phyloP scores from a whole-genome alignment of 64 coral and sea anemone genomes.

The Catalaphyllia jardinei region DNA sequence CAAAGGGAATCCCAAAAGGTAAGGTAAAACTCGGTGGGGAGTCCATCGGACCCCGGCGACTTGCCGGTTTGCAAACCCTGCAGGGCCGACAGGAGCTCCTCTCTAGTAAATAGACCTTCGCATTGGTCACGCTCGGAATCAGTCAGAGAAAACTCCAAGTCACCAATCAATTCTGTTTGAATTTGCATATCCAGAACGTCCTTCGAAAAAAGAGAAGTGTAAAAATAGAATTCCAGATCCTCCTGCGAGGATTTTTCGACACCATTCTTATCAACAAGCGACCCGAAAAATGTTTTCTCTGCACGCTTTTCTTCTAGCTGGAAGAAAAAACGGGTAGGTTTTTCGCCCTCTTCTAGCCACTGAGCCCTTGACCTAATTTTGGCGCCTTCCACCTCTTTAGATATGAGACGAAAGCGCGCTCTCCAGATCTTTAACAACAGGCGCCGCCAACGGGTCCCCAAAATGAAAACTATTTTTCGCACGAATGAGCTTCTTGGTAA shows the following conservation, averaged over 20 bases:
- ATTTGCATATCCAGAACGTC: background rate
- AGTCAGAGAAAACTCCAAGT: background rate
- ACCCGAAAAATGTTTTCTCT: no score
- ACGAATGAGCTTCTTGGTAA: background rate
- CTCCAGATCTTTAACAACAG: background rate
- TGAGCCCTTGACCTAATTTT: background rate
- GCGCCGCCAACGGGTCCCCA: background rate
- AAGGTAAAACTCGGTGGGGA: constrained; percentile 19
- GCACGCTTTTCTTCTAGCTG: no score
- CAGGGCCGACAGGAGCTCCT: background rate
- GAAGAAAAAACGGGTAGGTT: no score
- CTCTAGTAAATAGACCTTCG: background rate
- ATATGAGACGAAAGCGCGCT: background rate
- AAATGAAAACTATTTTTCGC: background rate
- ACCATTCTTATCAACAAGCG: background rate
- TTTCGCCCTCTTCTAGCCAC: background rate
- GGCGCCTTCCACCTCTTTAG: background rate
- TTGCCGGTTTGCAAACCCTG: background rate
- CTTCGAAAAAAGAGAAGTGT: constrained; percentile 2
- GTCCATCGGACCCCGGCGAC: constrained; percentile 15
- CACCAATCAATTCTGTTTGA: background rate
- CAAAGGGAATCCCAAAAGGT: background rate
- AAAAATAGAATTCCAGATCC: background rate
- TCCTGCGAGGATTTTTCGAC: background rate
- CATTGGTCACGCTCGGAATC: background rate